Base-by-base conservation (phyloP, 2,797 vertebrate genomes). In the Myotis vivesi region DNA sequence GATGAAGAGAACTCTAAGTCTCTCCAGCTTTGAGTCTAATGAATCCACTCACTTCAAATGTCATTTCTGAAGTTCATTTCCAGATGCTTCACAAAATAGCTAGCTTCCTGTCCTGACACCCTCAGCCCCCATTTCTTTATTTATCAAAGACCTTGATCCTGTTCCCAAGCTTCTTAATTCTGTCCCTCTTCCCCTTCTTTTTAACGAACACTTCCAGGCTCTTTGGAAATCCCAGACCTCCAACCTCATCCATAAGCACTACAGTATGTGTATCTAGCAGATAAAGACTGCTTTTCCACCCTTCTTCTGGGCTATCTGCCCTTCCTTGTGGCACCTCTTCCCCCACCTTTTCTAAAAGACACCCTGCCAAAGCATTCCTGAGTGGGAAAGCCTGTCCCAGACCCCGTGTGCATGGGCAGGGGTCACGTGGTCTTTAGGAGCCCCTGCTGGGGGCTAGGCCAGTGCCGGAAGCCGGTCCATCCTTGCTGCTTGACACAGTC, bases 61-160 rank as follows among this genome's bases (percentile, higher is more conserved):
- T 57, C 22, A 11, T 75, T 91, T 95, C 87, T 91, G 59, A 91
- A 95, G 66, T 85, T 94, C 59, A 82, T 92, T 91, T 92, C 55
- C 73, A 72, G 49, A 88, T 80, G 44, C 51, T 89, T 77, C 41
- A 44, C 57, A 81, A 95, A 91, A 69, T 6, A 94, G 38, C 76
- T 6, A 94, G 38, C 76, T 73, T 57, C 53, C 71, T 66, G 19
- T 6, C 10, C 72, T 69, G 55, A 73, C 57, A 55, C 76, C 49
- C 55, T 82, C 49, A 85, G 30, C 23, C 2, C 2, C 12, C 36
- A 6, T 33, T 76, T 71, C 12, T 49, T 69, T 75, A 23, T 69
- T 81, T 71, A 75, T 28, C 69, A 95, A 46, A 53, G 62, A 86
- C 62, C 46, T 81, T 36, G 22, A 15, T 8, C 44, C 36, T 51